Evolutionary conservation across 2,888 invertebrate genomes (phyloP), one percentile per base, ranked within the genome.

Genomic region (Mallateleia sp.): DNA sequence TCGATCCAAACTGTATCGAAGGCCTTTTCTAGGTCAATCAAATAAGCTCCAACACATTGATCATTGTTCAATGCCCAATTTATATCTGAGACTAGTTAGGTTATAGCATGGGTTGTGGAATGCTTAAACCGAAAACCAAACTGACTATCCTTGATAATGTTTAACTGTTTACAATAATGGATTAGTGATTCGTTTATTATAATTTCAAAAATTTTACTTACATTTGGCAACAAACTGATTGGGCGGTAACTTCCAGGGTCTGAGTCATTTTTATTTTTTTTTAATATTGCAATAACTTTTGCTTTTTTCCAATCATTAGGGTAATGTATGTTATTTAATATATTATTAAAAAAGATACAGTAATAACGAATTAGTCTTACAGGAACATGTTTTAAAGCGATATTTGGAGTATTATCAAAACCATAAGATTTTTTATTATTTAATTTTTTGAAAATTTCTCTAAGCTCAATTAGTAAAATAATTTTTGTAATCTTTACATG

Each of bases 101-200:
- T 74, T 1, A 89, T 87, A 1, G 88, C 90, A 28, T 90, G 90
- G 2, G 71, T 54, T 0, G 90, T 91, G 0, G 90, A 91, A 25
- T 89, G 89, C 6, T 85, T 77, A 8, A 72, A 60, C 14, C 85
- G 54, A 64, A 90, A 90, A 0, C 90, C 90, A 22, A 90, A 91
- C 81, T 91, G 90, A 2, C 25, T 32, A 9, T 89, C 75, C 9
- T 83, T 75, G 0, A 91, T 86, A 9, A 90, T 58, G 1, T 87
- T 60, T 9, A 84, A 52, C 42, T 34, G 7, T 7, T 45, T 60
- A 64, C 87, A 86, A n/a, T 47, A 32, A 7, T 28, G 0, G 0
- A 22, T 9, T 3, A 88, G 42, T 9, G 60, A 15, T 15, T 80
- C 67, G 8, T 86, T 89, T n/a, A 85, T 85, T 8, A 86, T 5